Conservation (phyloP, 2,888 invertebrate species). For the Xestobium rufovillosum region DNA sequence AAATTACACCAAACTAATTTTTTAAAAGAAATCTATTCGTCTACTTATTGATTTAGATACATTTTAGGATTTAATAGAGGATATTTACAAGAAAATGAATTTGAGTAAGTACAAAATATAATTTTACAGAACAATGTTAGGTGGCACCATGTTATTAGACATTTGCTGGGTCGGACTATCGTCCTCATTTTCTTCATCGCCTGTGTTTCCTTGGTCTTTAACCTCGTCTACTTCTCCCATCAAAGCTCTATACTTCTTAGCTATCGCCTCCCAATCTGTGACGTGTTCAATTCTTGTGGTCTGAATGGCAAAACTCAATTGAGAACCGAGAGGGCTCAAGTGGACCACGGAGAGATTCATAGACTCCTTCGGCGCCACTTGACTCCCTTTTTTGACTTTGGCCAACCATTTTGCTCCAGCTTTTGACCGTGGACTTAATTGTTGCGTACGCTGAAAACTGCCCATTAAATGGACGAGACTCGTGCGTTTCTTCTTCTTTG, state of each 20-base stretch:
- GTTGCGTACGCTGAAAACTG: slow-evolving; percentile 58
- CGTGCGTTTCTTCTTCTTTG: slow-evolving; percentile 50
- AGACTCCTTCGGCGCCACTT: slow-evolving; percentile 74
- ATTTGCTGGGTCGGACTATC: slow-evolving; percentile 27
- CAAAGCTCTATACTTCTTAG: slow-evolving; percentile 78
- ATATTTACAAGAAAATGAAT: background rate
- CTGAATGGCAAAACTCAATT: slow-evolving; percentile 69
- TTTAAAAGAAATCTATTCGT: too few species aligned
- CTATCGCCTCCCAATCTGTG: slow-evolving; percentile 85
- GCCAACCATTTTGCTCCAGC: slow-evolving; percentile 85
- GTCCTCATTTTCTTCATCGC: slow-evolving; percentile 36
- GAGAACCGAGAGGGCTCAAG: slow-evolving; percentile 76
- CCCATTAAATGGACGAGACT: slow-evolving; percentile 78
- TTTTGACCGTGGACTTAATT: slow-evolving; percentile 74
- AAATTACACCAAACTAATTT: too few species aligned
- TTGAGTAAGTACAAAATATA: slow-evolving; percentile 4
- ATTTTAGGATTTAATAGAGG: too few species aligned
- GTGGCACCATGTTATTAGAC: slow-evolving; percentile 26
- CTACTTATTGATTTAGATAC: too few species aligned
- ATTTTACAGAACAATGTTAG: background rate
- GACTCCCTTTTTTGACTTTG: slow-evolving; percentile 73
- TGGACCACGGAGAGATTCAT: slow-evolving; percentile 73
- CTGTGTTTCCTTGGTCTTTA: slow-evolving; percentile 37
- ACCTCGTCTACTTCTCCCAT: slow-evolving; percentile 56
- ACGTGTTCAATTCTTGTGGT: slow-evolving; percentile 79